Conservation (phyloP, 2,797 vertebrate genomes). For the Artibeus lituratus region DNA sequence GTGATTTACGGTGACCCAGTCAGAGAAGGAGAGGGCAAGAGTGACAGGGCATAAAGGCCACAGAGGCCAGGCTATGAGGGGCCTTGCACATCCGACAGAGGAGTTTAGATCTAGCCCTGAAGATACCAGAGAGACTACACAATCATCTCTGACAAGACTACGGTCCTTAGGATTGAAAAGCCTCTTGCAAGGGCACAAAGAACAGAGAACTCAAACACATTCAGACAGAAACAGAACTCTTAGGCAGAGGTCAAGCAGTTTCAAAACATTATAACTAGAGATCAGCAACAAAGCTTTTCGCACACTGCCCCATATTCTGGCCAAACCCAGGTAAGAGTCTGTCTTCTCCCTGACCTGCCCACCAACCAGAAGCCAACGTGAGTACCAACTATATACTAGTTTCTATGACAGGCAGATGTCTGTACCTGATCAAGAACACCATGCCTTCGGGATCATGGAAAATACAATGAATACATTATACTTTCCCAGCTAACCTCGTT, state of each 20-base stretch:
- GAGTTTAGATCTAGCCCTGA: background rate
- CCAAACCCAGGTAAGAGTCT: background rate
- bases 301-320: background rate
- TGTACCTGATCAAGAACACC: background rate
- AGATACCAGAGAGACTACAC: rapidly evolving
- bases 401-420: background rate
- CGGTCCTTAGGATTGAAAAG: background rate
- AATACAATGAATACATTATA: rapidly evolving
- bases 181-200: background rate
- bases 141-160: background rate
- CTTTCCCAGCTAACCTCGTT: constrained; percentile 85
- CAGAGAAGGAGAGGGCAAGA: background rate
- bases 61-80: background rate
- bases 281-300: background rate
- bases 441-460: background rate
- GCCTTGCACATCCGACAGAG: background rate
- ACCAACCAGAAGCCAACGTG: background rate
- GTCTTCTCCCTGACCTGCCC: background rate
- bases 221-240: background rate
- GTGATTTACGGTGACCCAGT: background rate
- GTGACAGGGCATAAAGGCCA: background rate
- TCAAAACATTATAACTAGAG: background rate
- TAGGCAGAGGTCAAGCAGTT: background rate
- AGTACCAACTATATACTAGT: background rate
- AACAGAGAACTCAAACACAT: background rate